Base-by-base conservation (phyloP, 2,888 invertebrate genomes). In the Aphelenchoides bicaudatus region DNA sequence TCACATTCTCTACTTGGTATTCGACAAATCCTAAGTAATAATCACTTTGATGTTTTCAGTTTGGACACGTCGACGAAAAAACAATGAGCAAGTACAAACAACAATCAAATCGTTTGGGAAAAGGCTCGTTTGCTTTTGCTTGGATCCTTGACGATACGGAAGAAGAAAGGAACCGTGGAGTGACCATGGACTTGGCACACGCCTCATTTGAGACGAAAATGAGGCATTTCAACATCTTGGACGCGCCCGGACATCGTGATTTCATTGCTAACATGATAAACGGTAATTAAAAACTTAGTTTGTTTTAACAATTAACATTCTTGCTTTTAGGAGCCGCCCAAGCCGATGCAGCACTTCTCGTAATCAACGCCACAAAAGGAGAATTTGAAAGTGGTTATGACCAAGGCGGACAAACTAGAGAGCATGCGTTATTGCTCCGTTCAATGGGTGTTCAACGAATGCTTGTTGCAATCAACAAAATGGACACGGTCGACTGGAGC, bases 261-360 rank as follows among this genome's bases (percentile, higher is more conserved):
- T 98, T 99, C 79, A 96, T 98, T 78, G 96, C 98, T 1, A 96
- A 98, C 77, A 98, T 99, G 96, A 98, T 99, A 70, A 90, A 89
- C 13, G 83, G 82, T 82, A 61, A 34, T 62, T 23, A 23, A 21
- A 49, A 13, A 16, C 46, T 19, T 13, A 25, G 21, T 43, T 53
- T 29, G 21, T n/a, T n/a, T n/a, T n/a, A n/a, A n/a, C n/a, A n/a
- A 19, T 25, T n/a, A 13, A 13, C n/a, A 8, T 19, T 16, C 27
- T 21, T 31, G 6, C 8, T 56, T 70, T 51, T 21, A 74, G 96
- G 96, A 16, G 93, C 96, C 1, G 90, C 92, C 0, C 94, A 96
- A 81, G 98, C 98, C 1, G 98, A 99, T 83, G 94, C 91, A 0
- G 94, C 93, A 13, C 83, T 99, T 30, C 82, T 99, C 23, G 96